Evolutionary conservation across 2,888 invertebrate species (phyloP).

Genomic region (Philhelius pedissequus): DNA sequence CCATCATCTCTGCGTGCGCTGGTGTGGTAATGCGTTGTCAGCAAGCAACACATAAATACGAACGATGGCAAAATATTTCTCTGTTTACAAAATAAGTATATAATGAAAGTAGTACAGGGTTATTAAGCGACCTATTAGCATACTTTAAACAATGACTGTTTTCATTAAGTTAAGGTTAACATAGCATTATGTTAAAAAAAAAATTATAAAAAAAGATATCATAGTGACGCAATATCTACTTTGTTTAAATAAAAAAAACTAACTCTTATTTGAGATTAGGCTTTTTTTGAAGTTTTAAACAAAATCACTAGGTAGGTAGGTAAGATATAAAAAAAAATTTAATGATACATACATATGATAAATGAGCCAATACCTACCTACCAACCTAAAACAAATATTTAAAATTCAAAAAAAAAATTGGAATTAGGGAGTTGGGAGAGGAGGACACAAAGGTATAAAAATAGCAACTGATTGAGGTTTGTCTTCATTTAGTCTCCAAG

Average conservation of each 20-base stretch:
- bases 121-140: conserved; percentile 77
- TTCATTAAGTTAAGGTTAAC: conserved; percentile 75
- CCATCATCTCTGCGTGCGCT: conserved; percentile 69
- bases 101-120: conserved; percentile 76
- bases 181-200: conserved; percentile 63
- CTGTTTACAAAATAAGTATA: conserved; percentile 67
- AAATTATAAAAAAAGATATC: conserved; percentile 19
- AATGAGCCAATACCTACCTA: neutral
- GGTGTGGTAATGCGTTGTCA: conserved; percentile 69
- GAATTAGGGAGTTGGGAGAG: neutral
- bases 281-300: neutral
- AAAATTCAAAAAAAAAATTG: neutral
- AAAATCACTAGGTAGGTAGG: too few species aligned
- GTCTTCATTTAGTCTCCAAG: neutral
- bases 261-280: neutral
- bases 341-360: neutral
- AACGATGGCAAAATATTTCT: conserved; percentile 66
- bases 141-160: conserved; percentile 76
- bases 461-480: neutral
- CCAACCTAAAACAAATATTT: neutral
- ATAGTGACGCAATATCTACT: conserved; percentile 21
- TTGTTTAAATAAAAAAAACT: neutral
- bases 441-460: neutral
- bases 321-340: neutral
- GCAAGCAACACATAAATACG: conserved; percentile 72